Base-by-base conservation (phyloP, 92 coral and sea anemone genomes). In the Pocillopora grandis region DNA sequence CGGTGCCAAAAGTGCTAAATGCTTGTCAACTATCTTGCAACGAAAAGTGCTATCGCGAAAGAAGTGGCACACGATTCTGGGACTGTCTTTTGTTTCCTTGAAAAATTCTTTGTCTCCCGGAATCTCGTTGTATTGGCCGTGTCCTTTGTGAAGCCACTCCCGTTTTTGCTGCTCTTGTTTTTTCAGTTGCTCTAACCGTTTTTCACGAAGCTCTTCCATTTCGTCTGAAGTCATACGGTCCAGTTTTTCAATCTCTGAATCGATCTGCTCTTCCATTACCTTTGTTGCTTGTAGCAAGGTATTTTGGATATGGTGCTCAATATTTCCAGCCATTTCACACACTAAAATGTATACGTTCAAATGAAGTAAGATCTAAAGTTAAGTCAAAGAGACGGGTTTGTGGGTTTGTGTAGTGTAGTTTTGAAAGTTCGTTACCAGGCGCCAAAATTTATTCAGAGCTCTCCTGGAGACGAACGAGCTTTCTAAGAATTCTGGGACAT, bases 1-100 rank as follows among this genome's bases (percentile, higher is more conserved):
- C 3, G 99, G 96, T 31, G 99, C 99, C 2, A 97, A 91, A 20
- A 95, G 80, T 33, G 93, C 88, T 72, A 97, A 90, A 66, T 97
- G 99, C 81, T 97, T 97, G 88, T 97, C 99, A 9, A 97, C 94
- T 18, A 97, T 97, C 87, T 97, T 97, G 72, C 99, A 97, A 33
- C 99, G 95, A 82, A 93, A 97, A 1, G 99, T 97, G 59, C 94
- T 87, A 64, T 92, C 94, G 37, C 99, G 94, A 74, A 84, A 97
- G 77, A 97, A 96, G 85, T 97, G 99, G 80, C 98, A 94, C 52
- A 97, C 93, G 13, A 97, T 88, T 81, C 94, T 89, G 10, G 95
- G 92, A 36, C 98, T 97, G 83, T 97, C 98, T 75, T 91, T 97
- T 71, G 95, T 88, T 75, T 89, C 97, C 10, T 95, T 89, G 78